Percentiles rank a stretch among this genome's conserved stretches.
These are phyloP conservation scores for Euura saliciscinereae DNA, from an alignment of 1,140 invertebrate species.

Conservation along the genomic window DNA sequence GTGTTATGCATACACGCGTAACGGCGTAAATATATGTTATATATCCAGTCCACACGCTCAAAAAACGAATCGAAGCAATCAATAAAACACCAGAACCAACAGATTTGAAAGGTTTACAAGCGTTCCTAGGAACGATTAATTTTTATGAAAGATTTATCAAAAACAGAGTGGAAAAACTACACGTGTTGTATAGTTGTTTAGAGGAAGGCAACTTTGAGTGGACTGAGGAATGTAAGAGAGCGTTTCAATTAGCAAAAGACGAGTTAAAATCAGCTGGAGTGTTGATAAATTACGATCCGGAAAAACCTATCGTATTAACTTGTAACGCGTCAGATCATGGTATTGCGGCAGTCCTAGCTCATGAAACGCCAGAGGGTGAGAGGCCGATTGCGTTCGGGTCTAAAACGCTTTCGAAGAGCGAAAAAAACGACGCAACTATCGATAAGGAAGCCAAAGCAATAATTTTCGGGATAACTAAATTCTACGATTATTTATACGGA, in stretches of 20 bases:
- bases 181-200: too few relatives aligned
- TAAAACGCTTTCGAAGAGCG: constrained; percentile 46
- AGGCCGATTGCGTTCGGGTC: constrained; percentile 55
- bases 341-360: constrained; percentile 33
- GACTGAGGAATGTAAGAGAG: constrained; percentile 28
- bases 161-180: constrained; percentile 9
- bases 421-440: constrained; percentile 60
- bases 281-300: constrained; percentile 26
- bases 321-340: constrained; percentile 17
- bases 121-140: constrained; percentile 37
- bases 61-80: constrained; percentile 33
- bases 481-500: constrained; percentile 61
- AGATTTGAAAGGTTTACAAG: constrained; percentile 32
- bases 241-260: constrained; percentile 30
- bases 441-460: constrained; percentile 62
- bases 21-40: neutral
- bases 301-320: constrained; percentile 18
- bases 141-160: constrained; percentile 33
- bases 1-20: neutral
- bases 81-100: constrained; percentile 25
- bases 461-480: constrained; percentile 59
- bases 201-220: constrained; percentile 19
- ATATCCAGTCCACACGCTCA: constrained; percentile 26
- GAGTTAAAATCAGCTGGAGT: constrained; percentile 26
- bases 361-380: constrained; percentile 34